These are phyloP conservation scores for Mormyrus hasselquistii DNA, from an alignment of 2,797 vertebrate species.

Conservation along the genomic window DNA sequence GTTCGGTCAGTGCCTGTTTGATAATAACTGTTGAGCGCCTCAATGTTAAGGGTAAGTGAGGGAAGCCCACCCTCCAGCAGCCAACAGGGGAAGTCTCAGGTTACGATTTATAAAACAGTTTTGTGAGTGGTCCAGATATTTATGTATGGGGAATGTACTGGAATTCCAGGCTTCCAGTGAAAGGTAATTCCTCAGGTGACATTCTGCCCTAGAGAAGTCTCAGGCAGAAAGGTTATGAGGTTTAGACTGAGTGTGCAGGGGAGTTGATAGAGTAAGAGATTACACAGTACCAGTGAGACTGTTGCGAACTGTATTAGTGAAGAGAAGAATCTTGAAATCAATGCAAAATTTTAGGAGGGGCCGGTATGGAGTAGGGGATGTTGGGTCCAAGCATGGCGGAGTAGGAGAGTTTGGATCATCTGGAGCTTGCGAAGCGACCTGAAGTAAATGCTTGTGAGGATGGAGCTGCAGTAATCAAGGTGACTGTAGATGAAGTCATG, in stretches of 20 bases:
- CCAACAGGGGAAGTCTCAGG: background rate
- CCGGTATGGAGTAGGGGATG: background rate
- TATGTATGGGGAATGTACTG: background rate
- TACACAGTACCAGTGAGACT: background rate
- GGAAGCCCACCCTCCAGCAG: background rate
- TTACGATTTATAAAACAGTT: background rate
- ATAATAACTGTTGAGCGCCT: background rate
- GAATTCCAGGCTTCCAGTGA: background rate
- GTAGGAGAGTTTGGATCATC: background rate
- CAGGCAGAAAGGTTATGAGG: background rate
- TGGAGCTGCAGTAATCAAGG: background rate
- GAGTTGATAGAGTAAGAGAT: background rate
- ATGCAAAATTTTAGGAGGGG: background rate
- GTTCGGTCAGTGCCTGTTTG: background rate
- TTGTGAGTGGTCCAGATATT: background rate
- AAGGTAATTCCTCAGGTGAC: background rate
- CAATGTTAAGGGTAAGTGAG: background rate
- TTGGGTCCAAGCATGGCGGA: background rate
- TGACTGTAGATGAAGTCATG: background rate
- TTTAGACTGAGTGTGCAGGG: background rate
- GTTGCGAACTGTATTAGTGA: background rate
- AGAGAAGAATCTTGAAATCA: background rate
- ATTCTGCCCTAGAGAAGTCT: background rate
- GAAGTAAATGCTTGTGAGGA: background rate
- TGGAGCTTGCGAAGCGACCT: background rate